phyloP scores from a whole-genome alignment of 2,797 vertebrate species.

The Enteromius unitaeniatus region DNA sequence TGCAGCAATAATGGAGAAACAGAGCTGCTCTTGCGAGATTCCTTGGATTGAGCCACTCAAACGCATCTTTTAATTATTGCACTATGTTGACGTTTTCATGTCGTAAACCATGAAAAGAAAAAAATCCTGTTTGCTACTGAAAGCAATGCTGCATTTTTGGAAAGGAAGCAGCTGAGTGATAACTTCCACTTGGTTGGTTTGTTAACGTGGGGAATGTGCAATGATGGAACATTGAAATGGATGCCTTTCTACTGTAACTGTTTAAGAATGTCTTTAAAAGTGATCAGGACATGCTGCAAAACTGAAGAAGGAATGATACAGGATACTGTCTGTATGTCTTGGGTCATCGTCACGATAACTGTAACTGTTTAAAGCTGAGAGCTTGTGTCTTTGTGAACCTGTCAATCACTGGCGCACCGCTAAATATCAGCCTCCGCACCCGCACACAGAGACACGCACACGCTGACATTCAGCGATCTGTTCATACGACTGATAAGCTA shows the following conservation, averaged over 20 bases:
- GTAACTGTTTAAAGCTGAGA: constrained; percentile 76
- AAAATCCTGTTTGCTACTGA: constrained; percentile 80
- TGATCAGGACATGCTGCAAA: constrained; percentile 18
- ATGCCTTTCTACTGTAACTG: constrained; percentile 74
- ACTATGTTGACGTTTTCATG: constrained; percentile 74
- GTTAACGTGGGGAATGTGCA: constrained; percentile 87
- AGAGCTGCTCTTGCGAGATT: constrained; percentile 60
- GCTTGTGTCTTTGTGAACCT: constrained; percentile 74
- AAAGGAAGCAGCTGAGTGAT: constrained; percentile 82
- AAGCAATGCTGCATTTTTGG: constrained; percentile 64
- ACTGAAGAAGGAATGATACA: not conserved
- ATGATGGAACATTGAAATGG: constrained; percentile 86
- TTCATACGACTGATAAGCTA: constrained; percentile 63
- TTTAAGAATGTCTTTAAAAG: constrained; percentile 52
- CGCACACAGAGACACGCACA: constrained; percentile 52
- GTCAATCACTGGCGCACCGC: constrained; percentile 62
- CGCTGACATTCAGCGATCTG: constrained; percentile 56
- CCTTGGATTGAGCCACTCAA: constrained; percentile 57
- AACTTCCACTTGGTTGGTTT: constrained; percentile 65
- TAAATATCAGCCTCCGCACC: constrained; percentile 66
- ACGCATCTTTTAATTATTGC: constrained; percentile 73
- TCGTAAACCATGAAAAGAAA: constrained; percentile 71
- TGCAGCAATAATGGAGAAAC: constrained; percentile 74
- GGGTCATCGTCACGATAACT: constrained; percentile 7
- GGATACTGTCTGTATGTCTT: not conserved